phyloP scores from a whole-genome alignment of 2,797 vertebrate genomes.

The Melanotaenia trifasciata region DNA sequence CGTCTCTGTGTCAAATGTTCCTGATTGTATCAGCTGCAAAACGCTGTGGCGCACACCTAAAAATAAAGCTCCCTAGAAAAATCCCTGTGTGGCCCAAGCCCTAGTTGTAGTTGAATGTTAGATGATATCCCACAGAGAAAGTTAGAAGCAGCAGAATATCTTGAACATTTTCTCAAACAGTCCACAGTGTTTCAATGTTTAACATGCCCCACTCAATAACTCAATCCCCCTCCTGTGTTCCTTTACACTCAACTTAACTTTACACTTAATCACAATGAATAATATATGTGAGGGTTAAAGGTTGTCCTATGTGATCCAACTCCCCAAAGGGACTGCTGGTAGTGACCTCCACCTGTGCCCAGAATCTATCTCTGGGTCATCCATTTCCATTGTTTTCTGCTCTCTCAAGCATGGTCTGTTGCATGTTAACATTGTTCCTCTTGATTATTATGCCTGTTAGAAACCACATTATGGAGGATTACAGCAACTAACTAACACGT shows the following conservation, averaged over 20 bases:
- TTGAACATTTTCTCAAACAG: background rate
- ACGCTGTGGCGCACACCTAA: no score
- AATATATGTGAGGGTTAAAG: background rate
- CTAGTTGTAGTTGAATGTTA: background rate
- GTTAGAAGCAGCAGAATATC: background rate
- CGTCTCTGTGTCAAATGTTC: no score
- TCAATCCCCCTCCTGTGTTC: background rate
- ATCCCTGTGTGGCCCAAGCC: no score
- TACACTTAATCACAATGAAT: background rate
- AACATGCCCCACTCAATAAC: background rate
- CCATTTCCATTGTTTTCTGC: no score
- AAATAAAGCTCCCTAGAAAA: no score
- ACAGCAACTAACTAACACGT: background rate
- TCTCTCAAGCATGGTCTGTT: background rate
- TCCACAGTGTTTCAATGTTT: background rate
- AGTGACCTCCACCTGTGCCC: background rate
- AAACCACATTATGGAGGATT: background rate
- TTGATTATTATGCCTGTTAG: no score
- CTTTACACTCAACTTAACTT: background rate
- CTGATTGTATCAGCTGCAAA: no score
- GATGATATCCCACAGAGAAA: background rate
- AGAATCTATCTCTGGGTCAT: background rate
- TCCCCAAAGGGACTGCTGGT: background rate
- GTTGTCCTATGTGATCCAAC: background rate
- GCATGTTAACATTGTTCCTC: no score